These are phyloP conservation scores for Drosophila imparisetae DNA, from an alignment of 2,888 invertebrate genomes.

Conservation along the genomic window DNA sequence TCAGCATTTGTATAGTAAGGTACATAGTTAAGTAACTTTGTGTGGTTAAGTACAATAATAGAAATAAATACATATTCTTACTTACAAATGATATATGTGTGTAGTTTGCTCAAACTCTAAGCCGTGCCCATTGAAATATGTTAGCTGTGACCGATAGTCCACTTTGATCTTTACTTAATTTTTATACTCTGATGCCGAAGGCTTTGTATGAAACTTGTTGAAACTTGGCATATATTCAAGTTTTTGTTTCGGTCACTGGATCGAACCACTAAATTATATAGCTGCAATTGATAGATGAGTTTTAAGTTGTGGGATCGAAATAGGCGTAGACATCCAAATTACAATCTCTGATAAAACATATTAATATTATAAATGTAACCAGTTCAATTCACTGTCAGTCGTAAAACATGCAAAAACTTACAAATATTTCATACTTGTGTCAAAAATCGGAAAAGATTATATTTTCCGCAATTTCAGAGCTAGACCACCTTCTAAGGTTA, in stretches of 20 bases:
- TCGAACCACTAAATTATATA: neutral
- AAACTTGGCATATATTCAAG: neutral
- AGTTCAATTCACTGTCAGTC: neutral
- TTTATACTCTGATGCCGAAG: neutral
- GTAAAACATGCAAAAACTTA: neutral
- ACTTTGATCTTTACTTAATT: neutral
- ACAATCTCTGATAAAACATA: neutral
- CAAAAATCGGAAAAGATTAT: too few relatives aligned
- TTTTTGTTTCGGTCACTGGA: neutral
- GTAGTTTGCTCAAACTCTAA: too few relatives aligned
- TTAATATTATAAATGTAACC: neutral
- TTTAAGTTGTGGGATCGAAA: too few relatives aligned
- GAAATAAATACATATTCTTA: neutral
- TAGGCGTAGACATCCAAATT: too few relatives aligned
- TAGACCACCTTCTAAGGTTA: neutral
- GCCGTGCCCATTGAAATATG: too few relatives aligned
- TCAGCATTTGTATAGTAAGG: neutral
- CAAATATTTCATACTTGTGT: too few relatives aligned
- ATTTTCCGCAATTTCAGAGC: neutral
- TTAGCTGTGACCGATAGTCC: neutral
- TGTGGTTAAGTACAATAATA: neutral
- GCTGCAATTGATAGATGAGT: too few relatives aligned
- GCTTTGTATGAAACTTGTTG: neutral
- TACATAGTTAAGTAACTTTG: neutral
- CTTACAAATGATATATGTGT: neutral